phyloP scores from a whole-genome alignment of 2,797 vertebrate species.

The Poeciliopsis infans region DNA sequence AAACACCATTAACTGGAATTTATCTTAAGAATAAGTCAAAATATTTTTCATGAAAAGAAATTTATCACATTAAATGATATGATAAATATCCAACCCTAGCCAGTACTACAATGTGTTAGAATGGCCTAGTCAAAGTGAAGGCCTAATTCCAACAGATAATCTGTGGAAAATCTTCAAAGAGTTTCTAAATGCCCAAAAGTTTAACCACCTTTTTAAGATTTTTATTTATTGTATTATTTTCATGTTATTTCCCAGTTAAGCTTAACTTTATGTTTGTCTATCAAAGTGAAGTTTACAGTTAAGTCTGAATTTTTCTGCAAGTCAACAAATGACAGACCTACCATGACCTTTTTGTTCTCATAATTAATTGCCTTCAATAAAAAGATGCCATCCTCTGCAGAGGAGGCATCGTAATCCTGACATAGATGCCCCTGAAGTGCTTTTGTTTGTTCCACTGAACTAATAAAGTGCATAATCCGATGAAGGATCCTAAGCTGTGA shows the following conservation, averaged over 20 bases:
- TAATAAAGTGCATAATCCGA: slow-evolving; percentile 80
- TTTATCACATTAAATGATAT: too few relatives aligned
- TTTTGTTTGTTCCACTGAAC: slow-evolving; percentile 78
- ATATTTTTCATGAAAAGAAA: too few relatives aligned
- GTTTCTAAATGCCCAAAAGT: background rate
- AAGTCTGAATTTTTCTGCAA: background rate
- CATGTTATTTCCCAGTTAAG: background rate
- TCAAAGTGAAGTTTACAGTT: background rate
- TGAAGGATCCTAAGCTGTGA: slow-evolving; percentile 73
- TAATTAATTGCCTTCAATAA: slow-evolving; percentile 60
- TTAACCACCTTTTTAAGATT: background rate
- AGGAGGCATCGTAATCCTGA: slow-evolving; percentile 53
- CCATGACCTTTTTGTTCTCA: slow-evolving; percentile 33
- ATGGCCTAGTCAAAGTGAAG: background rate
- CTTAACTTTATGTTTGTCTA: background rate
- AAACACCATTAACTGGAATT: too few relatives aligned
- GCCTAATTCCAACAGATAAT: background rate
- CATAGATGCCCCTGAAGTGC: slow-evolving; percentile 68
- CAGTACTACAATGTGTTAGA: background rate
- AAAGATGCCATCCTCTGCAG: slow-evolving; percentile 53
- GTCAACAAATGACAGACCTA: slow-evolving; percentile 14
- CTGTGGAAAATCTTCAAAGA: background rate
- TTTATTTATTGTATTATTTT: background rate
- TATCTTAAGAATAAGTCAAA: too few relatives aligned
- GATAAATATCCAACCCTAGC: too few relatives aligned